Conservation (phyloP, 2,113 vertebrate species). For the Hystrix brachyura region DNA sequence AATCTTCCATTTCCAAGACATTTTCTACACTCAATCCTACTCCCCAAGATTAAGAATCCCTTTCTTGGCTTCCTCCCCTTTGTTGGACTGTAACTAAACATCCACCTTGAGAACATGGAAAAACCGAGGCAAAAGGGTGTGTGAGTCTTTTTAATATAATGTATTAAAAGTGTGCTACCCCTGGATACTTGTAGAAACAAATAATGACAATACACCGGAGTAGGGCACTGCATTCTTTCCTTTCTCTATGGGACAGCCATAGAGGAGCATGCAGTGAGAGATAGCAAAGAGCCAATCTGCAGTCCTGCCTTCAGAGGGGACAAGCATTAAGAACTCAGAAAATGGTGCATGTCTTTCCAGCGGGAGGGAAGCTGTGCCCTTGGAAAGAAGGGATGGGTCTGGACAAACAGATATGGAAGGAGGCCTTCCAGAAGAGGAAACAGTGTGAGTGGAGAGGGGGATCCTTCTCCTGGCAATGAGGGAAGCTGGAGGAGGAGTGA, state of each 20-base stretch:
- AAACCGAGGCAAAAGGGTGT: neutral
- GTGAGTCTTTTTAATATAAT: neutral
- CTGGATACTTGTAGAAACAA: neutral
- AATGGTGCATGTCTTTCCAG: neutral
- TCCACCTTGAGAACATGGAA: slow-evolving; percentile 61
- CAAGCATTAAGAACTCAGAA: neutral
- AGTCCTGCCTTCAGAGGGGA: neutral
- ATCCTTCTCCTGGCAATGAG: neutral
- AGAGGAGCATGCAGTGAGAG: neutral
- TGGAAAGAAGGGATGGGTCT: neutral
- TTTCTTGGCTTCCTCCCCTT: slow-evolving; percentile 60
- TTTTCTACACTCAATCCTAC: slow-evolving; percentile 43
- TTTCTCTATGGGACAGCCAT: neutral
- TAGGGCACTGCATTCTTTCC: neutral
- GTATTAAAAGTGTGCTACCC: slow-evolving; percentile 31
- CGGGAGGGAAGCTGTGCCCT: neutral
- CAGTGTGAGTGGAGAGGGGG: neutral
- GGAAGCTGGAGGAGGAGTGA: neutral
- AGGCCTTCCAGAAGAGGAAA: neutral
- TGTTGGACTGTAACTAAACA: slow-evolving; percentile 42
- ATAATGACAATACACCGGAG: neutral
- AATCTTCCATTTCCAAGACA: slow-evolving; percentile 65
- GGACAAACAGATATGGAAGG: neutral
- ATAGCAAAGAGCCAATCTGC: neutral
- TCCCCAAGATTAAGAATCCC: slow-evolving; percentile 69